Evolutionary conservation across 2,113 vertebrate species (phyloP), one percentile per base, ranked within the genome.

Genomic region (Neotragus moschatus): DNA sequence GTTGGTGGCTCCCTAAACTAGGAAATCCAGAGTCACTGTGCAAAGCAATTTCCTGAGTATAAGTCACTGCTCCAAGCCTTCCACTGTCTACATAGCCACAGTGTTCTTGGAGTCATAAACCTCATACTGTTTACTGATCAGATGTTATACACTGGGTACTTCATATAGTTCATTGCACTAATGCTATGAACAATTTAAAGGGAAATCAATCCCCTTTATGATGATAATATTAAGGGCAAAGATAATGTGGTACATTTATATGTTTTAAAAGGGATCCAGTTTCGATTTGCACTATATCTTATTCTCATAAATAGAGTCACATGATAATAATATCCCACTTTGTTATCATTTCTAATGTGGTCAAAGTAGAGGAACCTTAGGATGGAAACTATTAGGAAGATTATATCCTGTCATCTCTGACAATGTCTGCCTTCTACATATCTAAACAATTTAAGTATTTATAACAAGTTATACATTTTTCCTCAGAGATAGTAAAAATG

Each of bases 291-390:
- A 33, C 14, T 49, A 0, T 94, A 55, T 49, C 33, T 87, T 75
- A 95, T 58, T 91, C 25, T 85, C 33, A 94, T n/a, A 85, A 90
- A 70, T 45, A 56, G 30, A 3, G 23, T 39, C 33, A 60, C 21
- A 43, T 90, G 90, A 53, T 61, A 63, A 87, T 60, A 97, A 55
- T 33, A 70, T 66, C 26, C 2, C 26, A 63, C 9, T 80, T 88
- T 58, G 45, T 49, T 94, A 25, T 17, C n/a, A 87, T 91, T 94
- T 97, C 56, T 90, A 89, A 93, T 89, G 79, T 84, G 28, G 21
- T 89, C 47, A 58, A 93, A 47, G 47, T 66, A 90, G 51, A 87
- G 55, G 16, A 95, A 86, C 43, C 8, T 16, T 70, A 75, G 5
- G 80, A 80, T 33, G 33, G 56, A 89, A 95, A 77, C 28, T 53